phyloP scores from a whole-genome alignment of 2,797 vertebrate species.

The Bryconaethiops microstoma region DNA sequence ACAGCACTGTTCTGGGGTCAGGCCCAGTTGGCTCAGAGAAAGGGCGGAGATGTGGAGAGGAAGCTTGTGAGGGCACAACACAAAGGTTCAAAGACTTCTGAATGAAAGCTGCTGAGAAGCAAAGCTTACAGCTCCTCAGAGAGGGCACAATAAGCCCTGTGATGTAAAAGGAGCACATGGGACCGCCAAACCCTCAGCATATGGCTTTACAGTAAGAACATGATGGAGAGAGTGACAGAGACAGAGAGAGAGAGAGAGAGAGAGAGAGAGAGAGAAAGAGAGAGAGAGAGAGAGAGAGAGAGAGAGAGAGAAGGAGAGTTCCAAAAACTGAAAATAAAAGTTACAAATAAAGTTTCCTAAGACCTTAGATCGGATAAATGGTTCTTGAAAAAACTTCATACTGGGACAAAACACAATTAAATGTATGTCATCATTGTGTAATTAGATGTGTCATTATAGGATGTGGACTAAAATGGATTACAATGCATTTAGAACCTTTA shows the following conservation, averaged over 20 bases:
- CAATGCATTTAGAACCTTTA: too few species aligned
- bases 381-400: too few species aligned
- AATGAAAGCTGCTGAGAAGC: slow-evolving; percentile 59
- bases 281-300: too few species aligned
- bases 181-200: slow-evolving; percentile 31
- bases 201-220: slow-evolving; percentile 53
- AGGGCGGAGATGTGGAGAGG: slow-evolving; percentile 56
- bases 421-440: too few species aligned
- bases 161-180: slow-evolving; percentile 44
- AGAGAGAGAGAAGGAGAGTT: too few species aligned
- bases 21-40: slow-evolving; percentile 62
- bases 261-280: not conserved
- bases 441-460: too few species aligned
- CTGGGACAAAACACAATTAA: too few species aligned
- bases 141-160: slow-evolving; percentile 58
- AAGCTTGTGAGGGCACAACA: slow-evolving; percentile 49
- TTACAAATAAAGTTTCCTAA: too few species aligned
- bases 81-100: slow-evolving; percentile 65
- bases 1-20: slow-evolving; percentile 56
- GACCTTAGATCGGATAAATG: too few species aligned
- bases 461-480: too few species aligned
- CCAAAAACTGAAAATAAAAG: too few species aligned
- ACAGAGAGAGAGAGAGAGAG: slow-evolving; percentile 30
- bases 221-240: slow-evolving; percentile 42
- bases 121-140: slow-evolving; percentile 56